These are phyloP conservation scores for Paracanthobrama guichenoti DNA, from an alignment of 2,113 vertebrate species.

Conservation along the genomic window DNA sequence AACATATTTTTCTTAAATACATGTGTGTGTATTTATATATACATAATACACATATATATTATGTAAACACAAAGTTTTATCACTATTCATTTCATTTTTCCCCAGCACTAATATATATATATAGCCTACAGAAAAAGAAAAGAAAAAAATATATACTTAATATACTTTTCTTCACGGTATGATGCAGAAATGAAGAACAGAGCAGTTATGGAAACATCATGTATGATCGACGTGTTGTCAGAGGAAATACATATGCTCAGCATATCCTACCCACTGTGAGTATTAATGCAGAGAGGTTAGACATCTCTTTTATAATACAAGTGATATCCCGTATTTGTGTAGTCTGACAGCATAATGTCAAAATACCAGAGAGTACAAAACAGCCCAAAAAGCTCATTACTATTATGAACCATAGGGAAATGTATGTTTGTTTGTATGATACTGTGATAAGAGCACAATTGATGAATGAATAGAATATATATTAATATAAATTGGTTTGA, in stretches of 20 bases:
- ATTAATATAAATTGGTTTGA: conserved; percentile 1
- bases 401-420: neutral
- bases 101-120: too few species aligned
- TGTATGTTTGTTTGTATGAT: neutral
- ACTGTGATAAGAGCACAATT: neutral
- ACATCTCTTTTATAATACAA: neutral
- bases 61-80: too few species aligned
- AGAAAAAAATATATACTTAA: too few species aligned
- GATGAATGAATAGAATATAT: neutral
- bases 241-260: conserved; percentile 84
- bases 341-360: neutral
- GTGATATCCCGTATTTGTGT: neutral
- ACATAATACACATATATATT: too few species aligned
- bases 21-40: too few species aligned
- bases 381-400: neutral
- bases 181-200: conserved; percentile 71
- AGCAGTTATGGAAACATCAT: conserved; percentile 82
- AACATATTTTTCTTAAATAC: too few species aligned
- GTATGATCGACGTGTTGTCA: conserved; percentile 87
- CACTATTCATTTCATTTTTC: too few species aligned
- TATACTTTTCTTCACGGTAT: neutral
- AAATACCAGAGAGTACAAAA: neutral
- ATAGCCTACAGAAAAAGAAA: too few species aligned
- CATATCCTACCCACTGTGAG: conserved; percentile 69
- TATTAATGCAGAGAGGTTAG: neutral